phyloP scores from a whole-genome alignment of 1,140 invertebrate species.

The Heliconius himera region DNA sequence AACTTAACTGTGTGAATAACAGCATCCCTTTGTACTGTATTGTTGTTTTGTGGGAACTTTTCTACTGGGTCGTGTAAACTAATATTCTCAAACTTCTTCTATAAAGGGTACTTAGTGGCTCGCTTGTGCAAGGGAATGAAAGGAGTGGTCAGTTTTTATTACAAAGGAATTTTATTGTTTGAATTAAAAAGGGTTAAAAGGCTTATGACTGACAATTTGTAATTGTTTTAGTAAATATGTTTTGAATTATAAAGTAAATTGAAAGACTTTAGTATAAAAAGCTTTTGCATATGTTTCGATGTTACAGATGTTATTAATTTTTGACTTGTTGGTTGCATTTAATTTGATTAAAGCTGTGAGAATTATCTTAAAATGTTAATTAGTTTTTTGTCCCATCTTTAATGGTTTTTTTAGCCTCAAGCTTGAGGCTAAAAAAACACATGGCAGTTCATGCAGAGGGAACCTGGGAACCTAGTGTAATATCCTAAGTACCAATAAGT shows the following conservation, averaged over 20 bases:
- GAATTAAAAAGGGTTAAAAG: not conserved
- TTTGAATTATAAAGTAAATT: not conserved
- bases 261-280: not conserved
- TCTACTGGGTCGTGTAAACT: conserved; percentile 57
- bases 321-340: not conserved
- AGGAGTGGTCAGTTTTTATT: conserved; percentile 22
- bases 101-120: conserved; percentile 50
- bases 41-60: conserved; percentile 76
- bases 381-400: not conserved
- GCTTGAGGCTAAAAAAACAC: too few species aligned
- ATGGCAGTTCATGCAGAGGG: too few species aligned
- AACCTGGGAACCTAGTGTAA: too few species aligned
- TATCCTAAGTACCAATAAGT: too few species aligned
- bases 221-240: not conserved
- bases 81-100: conserved; percentile 57
- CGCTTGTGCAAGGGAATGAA: conserved; percentile 1
- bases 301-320: not conserved
- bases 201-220: not conserved
- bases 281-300: not conserved
- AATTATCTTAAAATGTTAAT: not conserved
- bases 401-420: too few species aligned
- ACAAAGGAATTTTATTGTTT: not conserved
- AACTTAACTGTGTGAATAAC: conserved; percentile 80
- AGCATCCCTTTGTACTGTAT: conserved; percentile 76
- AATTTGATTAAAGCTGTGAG: not conserved